Base-by-base conservation (phyloP, 2,888 invertebrate species). In the Leptopterna dolabrata region DNA sequence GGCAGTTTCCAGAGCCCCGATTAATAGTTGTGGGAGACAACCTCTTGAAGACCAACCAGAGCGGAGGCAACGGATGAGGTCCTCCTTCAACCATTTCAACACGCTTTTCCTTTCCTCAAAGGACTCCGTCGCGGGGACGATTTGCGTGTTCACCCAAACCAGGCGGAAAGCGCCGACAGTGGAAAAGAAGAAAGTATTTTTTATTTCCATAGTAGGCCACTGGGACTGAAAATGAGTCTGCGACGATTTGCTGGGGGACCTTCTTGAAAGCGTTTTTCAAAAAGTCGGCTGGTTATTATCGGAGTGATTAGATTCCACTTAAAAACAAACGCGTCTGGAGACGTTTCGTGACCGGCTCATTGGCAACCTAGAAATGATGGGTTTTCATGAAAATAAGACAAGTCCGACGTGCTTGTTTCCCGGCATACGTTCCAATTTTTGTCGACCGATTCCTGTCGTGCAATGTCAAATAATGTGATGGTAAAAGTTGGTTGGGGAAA, bases 301-400 rank as follows among this genome's bases (percentile, higher is more conserved):
- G 11, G 24, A 63, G 78, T 78, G 78, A 78, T 78, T 78, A 78
- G 78, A 78, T 78, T 45, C 45, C 78, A 45, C 78, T 78, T 78
- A 78, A 78, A 78, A 78, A 78, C 78, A 78, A 76, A 78, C 78
- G 78, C 24, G 41, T 45, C 78, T 43, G 78, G 78, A 63, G 63
- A 63, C 63, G 63, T 63, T 24, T 24, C 63, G 63, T 63, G 63
- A 63, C 63, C 6, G 9, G 24, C 63, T 63, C 63, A 63, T 63
- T 27, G 7, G 63, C 24, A 63, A 27, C 63, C 11, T 11, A 63
- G 27, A 63, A 63, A 63, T 63, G 63, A 63, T 24, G 4, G 63
- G 63, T 63, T 63, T 63, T 63, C 63, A 19, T 63, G 63, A 63
- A 63, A 63, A 63, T 24, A 63, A 63, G 63, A 63, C 24, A 63